Evolutionary conservation across 1,140 invertebrate genomes (phyloP).

Genomic region (Chionoecetes opilio): DNA sequence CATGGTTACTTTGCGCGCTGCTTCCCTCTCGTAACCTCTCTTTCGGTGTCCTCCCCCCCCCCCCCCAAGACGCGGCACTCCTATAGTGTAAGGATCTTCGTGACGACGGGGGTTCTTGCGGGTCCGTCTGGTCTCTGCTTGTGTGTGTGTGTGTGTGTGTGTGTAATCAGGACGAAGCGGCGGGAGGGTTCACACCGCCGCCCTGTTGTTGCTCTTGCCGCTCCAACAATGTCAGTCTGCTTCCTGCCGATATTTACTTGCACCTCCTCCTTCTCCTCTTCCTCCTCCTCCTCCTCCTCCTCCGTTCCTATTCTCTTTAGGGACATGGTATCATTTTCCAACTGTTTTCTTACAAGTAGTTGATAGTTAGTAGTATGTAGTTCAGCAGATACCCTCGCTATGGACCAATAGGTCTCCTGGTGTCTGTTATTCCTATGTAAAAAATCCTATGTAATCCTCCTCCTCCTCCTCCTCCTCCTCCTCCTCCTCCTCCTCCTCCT

Average conservation of each 20-base stretch:
- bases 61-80: too few species aligned
- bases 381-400: too few species aligned
- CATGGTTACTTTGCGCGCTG: too few species aligned
- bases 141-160: conserved; percentile 21
- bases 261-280: not conserved
- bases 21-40: too few species aligned
- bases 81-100: not conserved
- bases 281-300: not conserved
- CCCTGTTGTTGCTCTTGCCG: not conserved
- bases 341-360: too few species aligned
- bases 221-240: too few species aligned
- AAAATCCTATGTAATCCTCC: not conserved
- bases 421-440: too few species aligned
- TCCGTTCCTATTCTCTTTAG: not conserved
- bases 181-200: not conserved
- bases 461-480: conserved; percentile 1
- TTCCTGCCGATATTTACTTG: too few species aligned
- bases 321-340: too few species aligned
- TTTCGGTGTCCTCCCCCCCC: too few species aligned
- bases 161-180: not conserved
- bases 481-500: conserved; percentile 11
- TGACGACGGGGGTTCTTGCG: not conserved
- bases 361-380: too few species aligned
- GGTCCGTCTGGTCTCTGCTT: not conserved
- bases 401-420: too few species aligned